A percentile compares a stretch with the other conserved stretches of the same genome.
Conservation (phyloP, 1,140 invertebrate genomes). For the Drosophila tropicalis region DNA sequence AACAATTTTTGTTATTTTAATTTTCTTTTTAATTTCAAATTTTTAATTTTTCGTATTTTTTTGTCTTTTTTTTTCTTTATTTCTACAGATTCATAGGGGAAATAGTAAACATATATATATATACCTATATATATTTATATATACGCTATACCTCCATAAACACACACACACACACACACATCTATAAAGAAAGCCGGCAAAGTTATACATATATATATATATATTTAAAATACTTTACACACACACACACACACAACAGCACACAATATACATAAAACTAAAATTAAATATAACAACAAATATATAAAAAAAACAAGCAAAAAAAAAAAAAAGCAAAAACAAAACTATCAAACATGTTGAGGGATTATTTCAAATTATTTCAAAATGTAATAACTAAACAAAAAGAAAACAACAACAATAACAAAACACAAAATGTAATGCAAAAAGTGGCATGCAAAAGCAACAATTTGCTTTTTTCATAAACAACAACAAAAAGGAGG, state of each 20-base stretch:
- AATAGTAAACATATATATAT: constrained; percentile 59
- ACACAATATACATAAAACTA: constrained; percentile 31
- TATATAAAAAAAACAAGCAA: constrained; percentile 1
- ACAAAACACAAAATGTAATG: not conserved
- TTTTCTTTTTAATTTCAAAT: constrained; percentile 23
- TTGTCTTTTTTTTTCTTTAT: constrained; percentile 50
- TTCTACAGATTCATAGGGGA: constrained; percentile 76
- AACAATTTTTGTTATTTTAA: constrained; percentile 8
- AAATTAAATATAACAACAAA: constrained; percentile 45
- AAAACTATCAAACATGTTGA: constrained; percentile 46
- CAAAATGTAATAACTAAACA: constrained; percentile 36
- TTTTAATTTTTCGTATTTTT: constrained; percentile 38
- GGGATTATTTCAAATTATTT: constrained; percentile 30
- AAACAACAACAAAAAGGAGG: not conserved
- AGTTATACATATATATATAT: constrained; percentile 17
- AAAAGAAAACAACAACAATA: not conserved
- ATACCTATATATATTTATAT: constrained; percentile 49
- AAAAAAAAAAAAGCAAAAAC: constrained; percentile 15
- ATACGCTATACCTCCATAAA: constrained; percentile 20
- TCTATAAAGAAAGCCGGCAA: constrained; percentile 2
- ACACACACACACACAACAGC: constrained; percentile 1
- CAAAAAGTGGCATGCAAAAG: not conserved
- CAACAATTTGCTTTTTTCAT: not conserved
- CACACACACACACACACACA: constrained; percentile 26
- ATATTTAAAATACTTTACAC: constrained; percentile 2